Base-by-base conservation (phyloP, 2,113 vertebrate species). In the Nannospalax galili region DNA sequence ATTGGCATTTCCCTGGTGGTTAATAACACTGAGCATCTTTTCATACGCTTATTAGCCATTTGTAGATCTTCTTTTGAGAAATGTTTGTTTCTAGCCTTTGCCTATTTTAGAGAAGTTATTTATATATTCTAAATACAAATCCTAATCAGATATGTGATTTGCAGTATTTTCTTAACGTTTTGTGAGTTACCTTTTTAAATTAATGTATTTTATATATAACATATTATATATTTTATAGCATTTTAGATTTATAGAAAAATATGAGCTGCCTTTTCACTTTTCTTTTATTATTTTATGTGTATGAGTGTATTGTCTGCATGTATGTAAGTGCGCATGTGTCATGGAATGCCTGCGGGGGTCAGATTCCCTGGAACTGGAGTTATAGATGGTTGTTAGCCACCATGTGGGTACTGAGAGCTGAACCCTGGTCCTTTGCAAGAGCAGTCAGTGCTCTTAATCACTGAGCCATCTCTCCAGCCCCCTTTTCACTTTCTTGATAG, bases 51-150 rank as follows among this genome's bases (percentile, higher is more conserved):
- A 64, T 65, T 80, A 35, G 9, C n/a, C 81, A 74, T 84, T 40
- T 64, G 16, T 64, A 32, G 35, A 65, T 70, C 69, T 90, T 84
- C 64, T 79, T 96, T 90, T 82, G 20, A 79, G 32, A 90, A 37
- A 82, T 73, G 20, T 45, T 16, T 80, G 15, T 67, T 90, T 22
- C 19, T 28, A 87, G 74, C 32, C 4, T 88, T 87, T 62, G 19
- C 15, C 80, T 45, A 90, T 58, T 90, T 82, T 79, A 40, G 72
- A 87, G 65, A 19, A 70, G 45, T 75, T 80, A 67, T 84, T 88
- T 75, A 35, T 78, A 19, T 48, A 75, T 75, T 88, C 70, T 74
- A 69, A 60, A 87, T 58, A 60, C 20, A 48, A 80, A 19, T n/a
- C 48, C 42, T 48, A 70, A 64, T 65, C 35, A 84, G 65, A 90